Percentiles rank a stretch among this genome's conserved stretches.
Conservation (phyloP, 1,140 invertebrate species). For the Lysiphlebus fabarum region DNA sequence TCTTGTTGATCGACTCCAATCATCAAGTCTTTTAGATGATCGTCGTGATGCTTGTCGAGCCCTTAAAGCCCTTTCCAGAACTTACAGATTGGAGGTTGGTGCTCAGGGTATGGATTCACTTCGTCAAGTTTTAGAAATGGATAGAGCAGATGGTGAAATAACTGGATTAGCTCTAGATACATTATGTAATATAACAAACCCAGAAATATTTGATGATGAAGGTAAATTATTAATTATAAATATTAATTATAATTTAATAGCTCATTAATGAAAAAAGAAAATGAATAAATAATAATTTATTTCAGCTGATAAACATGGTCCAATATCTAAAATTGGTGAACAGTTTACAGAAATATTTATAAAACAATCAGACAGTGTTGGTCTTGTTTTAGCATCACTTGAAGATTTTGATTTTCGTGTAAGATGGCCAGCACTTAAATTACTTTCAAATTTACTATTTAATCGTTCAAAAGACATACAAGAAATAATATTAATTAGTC, state of each 20-base stretch:
- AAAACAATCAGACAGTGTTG: slow-evolving; percentile 85
- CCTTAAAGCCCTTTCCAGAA: slow-evolving; percentile 88
- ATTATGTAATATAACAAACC: slow-evolving; percentile 84
- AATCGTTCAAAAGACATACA: slow-evolving; percentile 90
- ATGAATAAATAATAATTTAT: background rate
- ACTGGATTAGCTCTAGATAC: slow-evolving; percentile 89
- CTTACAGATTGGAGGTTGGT: slow-evolving; percentile 92
- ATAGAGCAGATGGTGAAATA: slow-evolving; percentile 87
- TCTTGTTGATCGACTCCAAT: slow-evolving; percentile 85
- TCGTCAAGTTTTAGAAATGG: slow-evolving; percentile 75
- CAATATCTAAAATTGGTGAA: slow-evolving; percentile 65
- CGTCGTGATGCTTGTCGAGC: slow-evolving; percentile 93
- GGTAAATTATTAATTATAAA: slow-evolving; percentile 37
- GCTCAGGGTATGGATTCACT: slow-evolving; percentile 91
- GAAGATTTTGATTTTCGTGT: slow-evolving; percentile 95
- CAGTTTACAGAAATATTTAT: slow-evolving; percentile 99
- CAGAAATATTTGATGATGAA: slow-evolving; percentile 80
- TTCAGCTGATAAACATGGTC: slow-evolving; percentile 51
- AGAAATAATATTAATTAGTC: slow-evolving; percentile 89
- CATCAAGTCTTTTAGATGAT: slow-evolving; percentile 91
- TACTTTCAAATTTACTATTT: slow-evolving; percentile 77
- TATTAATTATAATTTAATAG: background rate
- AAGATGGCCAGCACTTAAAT: slow-evolving; percentile 79
- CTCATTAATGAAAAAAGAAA: background rate
- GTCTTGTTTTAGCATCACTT: slow-evolving; percentile 79